Conservation (phyloP, 2,888 invertebrate species). For the Punctoribates punctum region DNA sequence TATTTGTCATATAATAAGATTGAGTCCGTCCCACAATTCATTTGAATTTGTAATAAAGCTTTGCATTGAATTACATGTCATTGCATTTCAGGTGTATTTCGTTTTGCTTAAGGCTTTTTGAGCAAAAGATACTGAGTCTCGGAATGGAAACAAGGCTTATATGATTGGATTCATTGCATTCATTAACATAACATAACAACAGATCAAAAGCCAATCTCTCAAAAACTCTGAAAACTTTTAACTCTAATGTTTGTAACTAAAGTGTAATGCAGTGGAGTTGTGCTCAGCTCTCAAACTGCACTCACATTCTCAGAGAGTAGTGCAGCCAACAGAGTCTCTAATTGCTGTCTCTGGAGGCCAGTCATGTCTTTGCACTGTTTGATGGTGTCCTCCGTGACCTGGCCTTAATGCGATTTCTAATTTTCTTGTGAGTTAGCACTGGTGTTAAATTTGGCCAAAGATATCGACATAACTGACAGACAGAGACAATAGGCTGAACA, state of each 20-base stretch:
- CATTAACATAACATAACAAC: slow-evolving; percentile 21
- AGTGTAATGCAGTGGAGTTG: slow-evolving; percentile 26
- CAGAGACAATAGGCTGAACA: background rate
- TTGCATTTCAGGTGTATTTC: slow-evolving; percentile 35
- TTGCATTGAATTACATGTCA: slow-evolving; percentile 17
- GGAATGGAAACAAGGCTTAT: slow-evolving; percentile 14
- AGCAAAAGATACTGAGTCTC: background rate
- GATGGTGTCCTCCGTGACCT: slow-evolving; percentile 39
- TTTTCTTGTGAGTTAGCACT: slow-evolving; percentile 27
- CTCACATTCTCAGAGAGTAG: slow-evolving; percentile 4
- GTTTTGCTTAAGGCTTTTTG: slow-evolving; percentile 17
- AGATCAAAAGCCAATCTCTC: slow-evolving; percentile 26
- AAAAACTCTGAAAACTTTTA: slow-evolving; percentile 22
- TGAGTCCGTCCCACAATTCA: slow-evolving; percentile 27
- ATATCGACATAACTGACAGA: slow-evolving; percentile 9
- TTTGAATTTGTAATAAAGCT: slow-evolving; percentile 32
- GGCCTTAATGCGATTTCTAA: slow-evolving; percentile 39
- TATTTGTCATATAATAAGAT: slow-evolving; percentile 32
- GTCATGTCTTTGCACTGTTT: slow-evolving; percentile 27
- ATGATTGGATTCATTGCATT: background rate
- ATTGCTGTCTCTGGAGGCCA: slow-evolving; percentile 36
- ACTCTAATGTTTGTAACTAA: slow-evolving; percentile 19
- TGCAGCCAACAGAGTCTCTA: slow-evolving; percentile 18
- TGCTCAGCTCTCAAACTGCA: background rate
- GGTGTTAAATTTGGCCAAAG: background rate